Conservation (phyloP, 2,888 invertebrate genomes). For the Deilephila elpenor region DNA sequence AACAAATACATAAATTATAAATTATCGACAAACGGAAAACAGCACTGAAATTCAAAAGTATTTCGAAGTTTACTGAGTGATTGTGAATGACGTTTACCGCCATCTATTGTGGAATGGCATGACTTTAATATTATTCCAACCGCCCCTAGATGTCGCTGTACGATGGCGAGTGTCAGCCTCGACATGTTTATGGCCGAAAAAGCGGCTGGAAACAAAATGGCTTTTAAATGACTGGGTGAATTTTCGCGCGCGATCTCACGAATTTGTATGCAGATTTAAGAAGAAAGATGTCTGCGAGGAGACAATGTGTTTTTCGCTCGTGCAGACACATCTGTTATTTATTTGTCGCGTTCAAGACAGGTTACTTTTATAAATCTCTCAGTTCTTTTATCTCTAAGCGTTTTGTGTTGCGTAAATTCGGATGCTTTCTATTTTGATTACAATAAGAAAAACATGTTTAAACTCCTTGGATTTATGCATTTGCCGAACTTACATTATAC, state of each 20-base stretch:
- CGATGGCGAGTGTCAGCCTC: conserved; percentile 61
- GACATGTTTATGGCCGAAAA: conserved; percentile 78
- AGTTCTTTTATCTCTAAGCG: conserved; percentile 40
- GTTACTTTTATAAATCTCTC: conserved; percentile 58
- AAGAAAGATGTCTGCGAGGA: conserved; percentile 72
- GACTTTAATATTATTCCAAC: conserved; percentile 47
- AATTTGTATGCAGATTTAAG: conserved; percentile 81
- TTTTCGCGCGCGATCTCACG: conserved; percentile 77
- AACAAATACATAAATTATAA: too few relatives aligned
- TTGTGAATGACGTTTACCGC: conserved; percentile 53
- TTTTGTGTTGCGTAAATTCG: conserved; percentile 49
- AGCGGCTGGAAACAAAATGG: conserved; percentile 77
- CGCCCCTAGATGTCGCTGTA: conserved; percentile 63
- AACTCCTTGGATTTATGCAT: not conserved
- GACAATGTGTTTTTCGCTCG: conserved; percentile 73
- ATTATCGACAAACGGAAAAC: not conserved
- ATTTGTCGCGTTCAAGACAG: conserved; percentile 58
- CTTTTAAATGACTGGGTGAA: conserved; percentile 81
- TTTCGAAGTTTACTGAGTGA: conserved; percentile 9
- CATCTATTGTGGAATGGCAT: conserved; percentile 60
- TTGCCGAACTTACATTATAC: not conserved
- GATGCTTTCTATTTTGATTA: conserved; percentile 44
- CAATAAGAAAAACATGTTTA: conserved; percentile 34
- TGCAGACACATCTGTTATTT: conserved; percentile 72
- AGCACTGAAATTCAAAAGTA: conserved; percentile 18